Percentiles rank a stretch among this genome's conserved stretches.
These are phyloP conservation scores for Noctua comes DNA, from an alignment of 2,888 invertebrate species.

Conservation along the genomic window DNA sequence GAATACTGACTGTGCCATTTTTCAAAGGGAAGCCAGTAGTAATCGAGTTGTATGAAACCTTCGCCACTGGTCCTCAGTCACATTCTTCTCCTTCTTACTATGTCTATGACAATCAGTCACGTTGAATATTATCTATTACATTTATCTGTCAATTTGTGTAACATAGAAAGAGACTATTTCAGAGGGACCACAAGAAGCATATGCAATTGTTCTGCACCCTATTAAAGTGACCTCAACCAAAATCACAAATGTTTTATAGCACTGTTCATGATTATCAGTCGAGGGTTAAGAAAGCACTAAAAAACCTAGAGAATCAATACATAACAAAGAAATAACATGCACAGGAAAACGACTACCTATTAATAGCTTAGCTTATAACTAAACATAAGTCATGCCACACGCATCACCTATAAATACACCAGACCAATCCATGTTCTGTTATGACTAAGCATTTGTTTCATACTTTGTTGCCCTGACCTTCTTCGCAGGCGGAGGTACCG, in stretches of 20 bases:
- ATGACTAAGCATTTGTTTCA: constrained; percentile 39
- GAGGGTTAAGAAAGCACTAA: neutral
- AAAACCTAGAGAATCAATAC: neutral
- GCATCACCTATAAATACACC: constrained; percentile 41
- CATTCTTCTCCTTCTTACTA: neutral
- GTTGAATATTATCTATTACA: neutral
- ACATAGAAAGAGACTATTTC: neutral
- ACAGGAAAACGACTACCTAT: constrained; percentile 10
- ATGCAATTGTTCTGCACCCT: neutral
- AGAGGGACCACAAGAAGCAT: neutral
- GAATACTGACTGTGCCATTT: no score
- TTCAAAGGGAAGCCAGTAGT: no score
- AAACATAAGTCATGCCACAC: constrained; percentile 22
- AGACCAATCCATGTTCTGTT: constrained; percentile 19
- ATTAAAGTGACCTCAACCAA: neutral
- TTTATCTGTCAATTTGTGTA: neutral
- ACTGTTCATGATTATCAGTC: neutral
- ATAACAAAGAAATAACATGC: constrained; percentile 3
- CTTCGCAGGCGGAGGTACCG: constrained; percentile 17
- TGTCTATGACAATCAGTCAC: neutral
- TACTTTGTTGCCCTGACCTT: constrained; percentile 54
- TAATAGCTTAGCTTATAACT: constrained; percentile 22
- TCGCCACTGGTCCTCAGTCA: neutral
- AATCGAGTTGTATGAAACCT: no score
- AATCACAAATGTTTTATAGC: no score